Base-by-base conservation (phyloP, 1,140 invertebrate species). In the Cydia amplana region DNA sequence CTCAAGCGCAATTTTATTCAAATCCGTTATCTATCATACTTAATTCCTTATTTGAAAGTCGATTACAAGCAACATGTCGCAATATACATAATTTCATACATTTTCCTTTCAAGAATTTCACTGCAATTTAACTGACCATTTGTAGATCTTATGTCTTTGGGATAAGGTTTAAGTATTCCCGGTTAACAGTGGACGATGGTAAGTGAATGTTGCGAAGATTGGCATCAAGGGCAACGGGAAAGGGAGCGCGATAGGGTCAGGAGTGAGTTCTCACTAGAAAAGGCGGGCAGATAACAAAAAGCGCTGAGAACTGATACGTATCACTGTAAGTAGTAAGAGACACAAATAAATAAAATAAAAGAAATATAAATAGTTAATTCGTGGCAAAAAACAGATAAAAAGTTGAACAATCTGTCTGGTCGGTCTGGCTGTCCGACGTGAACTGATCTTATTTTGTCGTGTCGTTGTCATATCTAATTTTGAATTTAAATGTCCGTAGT, bases 31-130 rank as follows among this genome's bases (percentile, higher is more conserved):
- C 65, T 32, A 9, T 36, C 32, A n/a, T 70, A 70, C 65, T 36
- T 36, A 36, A 70, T 36, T 70, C 65, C 16, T 23, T 40, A 70
- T 70, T 70, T 70, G 65, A 70, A 70, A 70, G 28, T 70, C 65
- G 20, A 60, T 60, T 60, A 60, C n/a, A 51, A 51, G 6, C n/a
- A 18, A 18, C 65, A 40, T 70, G 65, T 43, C 28, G 64, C 14
- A 70, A 36, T 40, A 70, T 67, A 67, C 64, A 70, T 70, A 70
- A 70, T 70, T 70, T 70, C 32, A 70, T 70, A 70, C 32, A 70
- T n/a, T 70, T 70, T 70, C 28, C 65, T 40, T 67, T 70, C 32
- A 70, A 36, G n/a, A 43, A 28, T 70, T 70, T 70, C 65, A 40
- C 32, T 40, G 63, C 25, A 64, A 20, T 14, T 64, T 28, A 16